Conservation (phyloP, 1,140 invertebrate genomes). For the Apis laboriosa region DNA sequence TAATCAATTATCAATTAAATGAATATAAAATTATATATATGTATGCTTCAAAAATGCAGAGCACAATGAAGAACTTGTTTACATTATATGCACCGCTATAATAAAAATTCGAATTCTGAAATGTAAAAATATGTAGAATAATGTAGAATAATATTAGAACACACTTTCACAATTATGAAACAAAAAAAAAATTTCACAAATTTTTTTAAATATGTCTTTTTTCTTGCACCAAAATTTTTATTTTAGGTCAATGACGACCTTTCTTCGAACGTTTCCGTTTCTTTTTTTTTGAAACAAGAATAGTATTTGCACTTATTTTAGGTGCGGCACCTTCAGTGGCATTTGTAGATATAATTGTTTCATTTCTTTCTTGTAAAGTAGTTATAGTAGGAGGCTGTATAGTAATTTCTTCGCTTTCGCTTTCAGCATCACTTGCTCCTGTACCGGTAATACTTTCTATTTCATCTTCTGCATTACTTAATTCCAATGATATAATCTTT, state of each 20-base stretch:
- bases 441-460: slow-evolving; percentile 78
- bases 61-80: slow-evolving; percentile 34
- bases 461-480: slow-evolving; percentile 86
- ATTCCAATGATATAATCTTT: slow-evolving; percentile 92
- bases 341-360: slow-evolving; percentile 67
- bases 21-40: slow-evolving; percentile 21
- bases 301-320: slow-evolving; percentile 71
- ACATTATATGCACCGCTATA: slow-evolving; percentile 37
- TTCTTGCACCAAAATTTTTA: slow-evolving; percentile 20
- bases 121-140: slow-evolving; percentile 1
- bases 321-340: slow-evolving; percentile 68
- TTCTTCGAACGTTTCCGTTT: slow-evolving; percentile 78
- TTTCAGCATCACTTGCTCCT: slow-evolving; percentile 79
- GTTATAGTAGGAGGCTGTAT: slow-evolving; percentile 68
- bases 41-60: background rate
- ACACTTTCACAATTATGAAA: slow-evolving; percentile 4
- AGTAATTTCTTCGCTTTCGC: slow-evolving; percentile 75
- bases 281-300: slow-evolving; percentile 76
- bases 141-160: slow-evolving; percentile 28
- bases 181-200: slow-evolving; percentile 3
- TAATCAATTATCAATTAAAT: slow-evolving; percentile 30
- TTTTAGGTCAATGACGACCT: slow-evolving; percentile 71
- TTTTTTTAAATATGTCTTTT: slow-evolving; percentile 20
- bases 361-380: slow-evolving; percentile 69
- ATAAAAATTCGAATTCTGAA: slow-evolving; percentile 4